Evolutionary conservation across 2,797 vertebrate species (phyloP), one percentile per base, ranked within the genome.

Genomic region (Darevskia nairensis): DNA sequence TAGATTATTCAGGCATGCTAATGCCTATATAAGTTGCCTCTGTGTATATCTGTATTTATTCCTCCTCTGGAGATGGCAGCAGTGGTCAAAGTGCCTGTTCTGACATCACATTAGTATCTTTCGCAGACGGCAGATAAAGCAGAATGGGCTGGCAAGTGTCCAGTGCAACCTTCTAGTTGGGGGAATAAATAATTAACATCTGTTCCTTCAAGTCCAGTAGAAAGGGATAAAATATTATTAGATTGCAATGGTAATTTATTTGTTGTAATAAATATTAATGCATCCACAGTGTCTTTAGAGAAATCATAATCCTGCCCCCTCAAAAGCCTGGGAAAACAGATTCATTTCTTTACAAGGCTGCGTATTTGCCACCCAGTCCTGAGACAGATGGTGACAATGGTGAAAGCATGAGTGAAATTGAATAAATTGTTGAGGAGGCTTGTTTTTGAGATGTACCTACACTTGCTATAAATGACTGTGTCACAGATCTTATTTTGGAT

Each of bases 191-290:
- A 82, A 32, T 59, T 75, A 41, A 46, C 35, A 80, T 66, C 77
- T 46, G 25, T 84, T 75, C 59, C 39, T 85, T 50, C 77, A 55
- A 64, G 39, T 29, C 68, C 77, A 80, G 50, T 41, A 85, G 59
- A 80, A 85, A 72, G 64, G 46, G 85, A 80, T 46, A 80, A 68
- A 72, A 44, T 84, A 59, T n/a, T 82, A 11, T 77, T 23, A 68
- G 77, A 81, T 68, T 81, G n/a, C 23, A 89, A 75, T 50, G 25
- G 71, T 55, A 27, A 41, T 59, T 85, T 78, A 61, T 77, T 77
- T 69, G 44, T 71, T n/a, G 8, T 55, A 85, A 89, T 85, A 44
- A 50, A 72, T 85, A 80, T 74, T 74, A 85, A 85, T 74, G 23
- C 41, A 35, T 64, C 15, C 68, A 27, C 6, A 78, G 44, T 32